Percentiles rank a stretch among this genome's conserved stretches.
Evolutionary conservation across 2,797 vertebrate genomes (phyloP).

Genomic region (Clarias laeviceps): DNA sequence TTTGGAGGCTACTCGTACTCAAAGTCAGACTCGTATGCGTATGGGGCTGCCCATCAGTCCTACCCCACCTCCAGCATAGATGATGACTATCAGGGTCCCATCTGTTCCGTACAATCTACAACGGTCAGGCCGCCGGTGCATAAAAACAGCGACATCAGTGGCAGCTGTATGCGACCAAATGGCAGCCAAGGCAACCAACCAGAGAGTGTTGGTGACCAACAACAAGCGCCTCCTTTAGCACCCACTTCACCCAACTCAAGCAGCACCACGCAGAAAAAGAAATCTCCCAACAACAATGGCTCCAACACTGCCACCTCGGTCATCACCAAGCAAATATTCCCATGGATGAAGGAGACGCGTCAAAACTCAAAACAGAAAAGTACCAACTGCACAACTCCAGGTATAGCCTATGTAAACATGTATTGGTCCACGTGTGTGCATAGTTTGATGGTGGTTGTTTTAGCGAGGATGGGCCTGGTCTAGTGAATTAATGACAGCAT

Average conservation of each 20-base stretch:
- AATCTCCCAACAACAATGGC: constrained; percentile 76
- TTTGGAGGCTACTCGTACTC: constrained; percentile 94
- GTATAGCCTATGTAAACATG: constrained; percentile 68
- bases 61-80: constrained; percentile 86
- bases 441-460: constrained; percentile 4
- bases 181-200: constrained; percentile 79
- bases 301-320: constrained; percentile 78
- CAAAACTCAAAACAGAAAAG: constrained; percentile 96
- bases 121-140: constrained; percentile 81
- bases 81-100: constrained; percentile 88
- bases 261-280: constrained; percentile 88
- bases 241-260: constrained; percentile 85
- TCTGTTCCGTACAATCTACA: constrained; percentile 91
- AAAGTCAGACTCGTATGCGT: constrained; percentile 92
- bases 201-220: constrained; percentile 78
- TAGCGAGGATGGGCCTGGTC: not conserved
- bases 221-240: constrained; percentile 83
- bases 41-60: constrained; percentile 86
- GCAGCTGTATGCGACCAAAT: constrained; percentile 91
- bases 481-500: not conserved
- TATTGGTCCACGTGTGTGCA: not conserved
- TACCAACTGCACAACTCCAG: constrained; percentile 87
- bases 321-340: constrained; percentile 96
- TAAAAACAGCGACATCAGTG: constrained; percentile 88
- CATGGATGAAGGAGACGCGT: constrained; percentile 98